A percentile compares a stretch with the other conserved stretches of the same genome.
phyloP scores from a whole-genome alignment of 2,113 vertebrate species.

The Sciurus niger region DNA sequence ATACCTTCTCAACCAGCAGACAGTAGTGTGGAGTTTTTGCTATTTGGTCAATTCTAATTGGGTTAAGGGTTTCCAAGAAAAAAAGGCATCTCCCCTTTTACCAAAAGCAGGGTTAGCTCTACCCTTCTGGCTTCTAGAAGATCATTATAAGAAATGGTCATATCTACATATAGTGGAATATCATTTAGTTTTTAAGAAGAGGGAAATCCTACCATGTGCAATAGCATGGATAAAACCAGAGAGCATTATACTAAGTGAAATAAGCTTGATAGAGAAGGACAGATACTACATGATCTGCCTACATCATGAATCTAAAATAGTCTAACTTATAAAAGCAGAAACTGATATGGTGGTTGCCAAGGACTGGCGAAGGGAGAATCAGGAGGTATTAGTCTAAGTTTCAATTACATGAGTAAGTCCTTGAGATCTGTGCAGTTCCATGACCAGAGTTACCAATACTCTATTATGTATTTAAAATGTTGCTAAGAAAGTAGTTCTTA shows the following conservation, averaged over 20 bases:
- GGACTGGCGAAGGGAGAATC: too few relatives aligned
- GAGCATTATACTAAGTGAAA: background rate
- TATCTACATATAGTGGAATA: background rate
- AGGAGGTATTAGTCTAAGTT: background rate
- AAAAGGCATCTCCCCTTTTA: constrained; percentile 6
- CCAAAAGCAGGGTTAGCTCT: background rate
- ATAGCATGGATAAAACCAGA: background rate
- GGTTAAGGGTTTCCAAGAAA: constrained; percentile 59
- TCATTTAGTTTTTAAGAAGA: background rate
- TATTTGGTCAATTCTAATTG: background rate
- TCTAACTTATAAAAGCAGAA: background rate
- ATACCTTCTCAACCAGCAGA: constrained; percentile 74
- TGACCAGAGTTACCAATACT: background rate
- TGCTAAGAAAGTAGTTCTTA: background rate
- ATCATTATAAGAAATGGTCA: background rate
- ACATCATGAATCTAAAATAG: background rate
- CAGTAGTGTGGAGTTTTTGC: background rate
- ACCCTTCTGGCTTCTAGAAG: background rate
- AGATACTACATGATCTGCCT: background rate
- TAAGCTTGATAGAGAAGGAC: background rate
- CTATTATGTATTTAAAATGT: background rate
- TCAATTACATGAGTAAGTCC: background rate
- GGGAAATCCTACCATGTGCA: background rate
- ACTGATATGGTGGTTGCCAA: background rate
- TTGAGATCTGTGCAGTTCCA: background rate